Conservation (phyloP, 2,113 vertebrate species). For the Alaudala cheleensis region DNA sequence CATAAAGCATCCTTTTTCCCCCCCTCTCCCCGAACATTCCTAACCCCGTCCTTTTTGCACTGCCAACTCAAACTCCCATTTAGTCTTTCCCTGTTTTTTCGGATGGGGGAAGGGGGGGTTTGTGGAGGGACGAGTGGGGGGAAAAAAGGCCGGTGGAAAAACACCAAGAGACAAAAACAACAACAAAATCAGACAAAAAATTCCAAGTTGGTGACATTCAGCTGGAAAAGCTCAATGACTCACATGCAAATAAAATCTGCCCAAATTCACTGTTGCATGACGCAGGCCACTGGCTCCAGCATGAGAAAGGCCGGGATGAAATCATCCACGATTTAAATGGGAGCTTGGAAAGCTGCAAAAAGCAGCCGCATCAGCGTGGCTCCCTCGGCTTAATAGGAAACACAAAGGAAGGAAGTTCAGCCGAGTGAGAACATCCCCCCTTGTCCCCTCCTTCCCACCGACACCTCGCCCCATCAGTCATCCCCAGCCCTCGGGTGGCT, state of each 20-base stretch:
- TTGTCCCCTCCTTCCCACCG: background rate
- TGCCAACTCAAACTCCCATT: constrained; percentile 71
- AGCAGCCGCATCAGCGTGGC: constrained; percentile 21
- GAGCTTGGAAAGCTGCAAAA: constrained; percentile 66
- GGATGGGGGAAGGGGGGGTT: rapidly evolving
- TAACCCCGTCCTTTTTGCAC: constrained; percentile 63
- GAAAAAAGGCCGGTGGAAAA: constrained; percentile 68
- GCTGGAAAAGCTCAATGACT: constrained; percentile 81
- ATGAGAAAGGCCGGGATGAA: constrained; percentile 70
- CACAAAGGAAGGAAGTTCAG: constrained; percentile 57
- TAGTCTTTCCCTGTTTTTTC: constrained; percentile 53
- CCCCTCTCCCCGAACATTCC: constrained; percentile 51
- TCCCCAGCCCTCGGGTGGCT: background rate
- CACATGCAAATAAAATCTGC: constrained; percentile 79
- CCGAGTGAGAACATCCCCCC: constrained; percentile 39
- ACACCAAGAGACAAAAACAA: constrained; percentile 77
- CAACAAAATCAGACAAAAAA: constrained; percentile 79
- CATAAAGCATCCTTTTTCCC: constrained; percentile 73
- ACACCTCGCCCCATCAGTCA: constrained; percentile 19
- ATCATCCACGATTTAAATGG: constrained; percentile 68
- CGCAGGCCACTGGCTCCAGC: constrained; percentile 71
- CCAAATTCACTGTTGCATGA: constrained; percentile 70
- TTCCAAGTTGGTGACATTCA: constrained; percentile 82
- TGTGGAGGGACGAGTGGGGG: background rate
- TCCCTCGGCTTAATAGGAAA: constrained; percentile 55